phyloP scores from a whole-genome alignment of 2,797 vertebrate species.

The Hirundo rustica region DNA sequence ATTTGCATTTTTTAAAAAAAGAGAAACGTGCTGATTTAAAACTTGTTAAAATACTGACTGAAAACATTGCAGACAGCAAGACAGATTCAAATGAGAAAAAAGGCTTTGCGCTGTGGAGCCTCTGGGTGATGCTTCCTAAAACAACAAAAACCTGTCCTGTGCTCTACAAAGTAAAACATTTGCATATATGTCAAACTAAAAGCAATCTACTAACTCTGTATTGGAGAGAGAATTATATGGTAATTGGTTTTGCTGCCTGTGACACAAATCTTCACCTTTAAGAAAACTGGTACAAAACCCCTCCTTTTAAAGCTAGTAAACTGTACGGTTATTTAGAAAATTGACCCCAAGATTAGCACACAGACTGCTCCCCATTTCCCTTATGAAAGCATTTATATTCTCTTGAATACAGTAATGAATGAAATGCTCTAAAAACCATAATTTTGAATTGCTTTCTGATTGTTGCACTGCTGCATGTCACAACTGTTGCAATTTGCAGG shows the following conservation, averaged over 20 bases:
- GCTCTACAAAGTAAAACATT: neutral
- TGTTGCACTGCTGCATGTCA: neutral
- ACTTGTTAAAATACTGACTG: neutral
- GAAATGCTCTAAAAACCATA: neutral
- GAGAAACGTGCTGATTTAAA: neutral
- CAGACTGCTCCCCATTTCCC: neutral
- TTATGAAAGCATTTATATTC: neutral
- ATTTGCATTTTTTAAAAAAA: neutral
- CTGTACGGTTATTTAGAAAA: neutral
- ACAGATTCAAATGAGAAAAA: neutral
- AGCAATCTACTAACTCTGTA: neutral
- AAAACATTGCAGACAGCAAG: neutral
- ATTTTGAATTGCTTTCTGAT: neutral
- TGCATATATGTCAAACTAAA: neutral
- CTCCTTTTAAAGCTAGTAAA: neutral
- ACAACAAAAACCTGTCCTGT: neutral
- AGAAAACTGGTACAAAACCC: neutral
- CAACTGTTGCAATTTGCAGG: neutral
- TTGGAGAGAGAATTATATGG: neutral
- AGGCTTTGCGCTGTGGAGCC: neutral
- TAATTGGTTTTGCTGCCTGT: neutral
- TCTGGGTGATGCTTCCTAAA: neutral
- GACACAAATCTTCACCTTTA: neutral
- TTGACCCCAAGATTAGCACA: neutral
- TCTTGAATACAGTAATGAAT: neutral